Percentiles rank a stretch among this genome's conserved stretches.
These are phyloP conservation scores for Drosophila virilis DNA, from an alignment of 1,140 invertebrate genomes.

Conservation along the genomic window DNA sequence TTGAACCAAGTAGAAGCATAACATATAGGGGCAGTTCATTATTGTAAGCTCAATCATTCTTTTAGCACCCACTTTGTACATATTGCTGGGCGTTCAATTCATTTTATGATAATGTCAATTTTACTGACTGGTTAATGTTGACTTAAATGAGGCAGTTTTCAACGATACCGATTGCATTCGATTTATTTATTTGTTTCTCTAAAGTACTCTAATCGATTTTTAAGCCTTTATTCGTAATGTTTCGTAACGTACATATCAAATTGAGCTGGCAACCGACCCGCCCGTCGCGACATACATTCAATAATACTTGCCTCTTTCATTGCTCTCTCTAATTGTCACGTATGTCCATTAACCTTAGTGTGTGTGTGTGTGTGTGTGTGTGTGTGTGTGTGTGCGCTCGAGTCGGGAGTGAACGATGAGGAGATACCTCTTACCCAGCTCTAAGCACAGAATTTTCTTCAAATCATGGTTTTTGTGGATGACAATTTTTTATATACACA, in stretches of 20 bases:
- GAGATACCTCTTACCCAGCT: too few species aligned
- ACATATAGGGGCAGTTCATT: neutral
- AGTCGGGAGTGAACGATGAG: too few species aligned
- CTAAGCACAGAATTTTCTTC: too few species aligned
- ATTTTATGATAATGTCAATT: constrained; percentile 5
- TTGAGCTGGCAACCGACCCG: neutral
- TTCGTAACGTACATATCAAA: constrained; percentile 4
- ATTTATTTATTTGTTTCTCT: constrained; percentile 4
- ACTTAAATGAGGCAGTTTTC: neutral
- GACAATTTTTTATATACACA: too few species aligned
- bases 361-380: neutral
- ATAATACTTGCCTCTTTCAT: neutral
- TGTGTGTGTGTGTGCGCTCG: too few species aligned
- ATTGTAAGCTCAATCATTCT: neutral
- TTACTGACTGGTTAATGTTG: constrained; percentile 15
- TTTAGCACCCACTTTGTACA: neutral
- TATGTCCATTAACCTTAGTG: neutral
- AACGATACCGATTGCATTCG: neutral
- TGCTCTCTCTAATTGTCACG: neutral
- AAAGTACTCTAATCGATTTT: constrained; percentile 30
- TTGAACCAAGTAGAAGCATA: neutral
- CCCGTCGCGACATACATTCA: neutral
- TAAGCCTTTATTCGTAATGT: constrained; percentile 15
- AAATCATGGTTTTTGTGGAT: too few species aligned
- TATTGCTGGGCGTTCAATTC: neutral